Conservation (phyloP, 2,888 invertebrate genomes). For the Cactoblastis cactorum region DNA sequence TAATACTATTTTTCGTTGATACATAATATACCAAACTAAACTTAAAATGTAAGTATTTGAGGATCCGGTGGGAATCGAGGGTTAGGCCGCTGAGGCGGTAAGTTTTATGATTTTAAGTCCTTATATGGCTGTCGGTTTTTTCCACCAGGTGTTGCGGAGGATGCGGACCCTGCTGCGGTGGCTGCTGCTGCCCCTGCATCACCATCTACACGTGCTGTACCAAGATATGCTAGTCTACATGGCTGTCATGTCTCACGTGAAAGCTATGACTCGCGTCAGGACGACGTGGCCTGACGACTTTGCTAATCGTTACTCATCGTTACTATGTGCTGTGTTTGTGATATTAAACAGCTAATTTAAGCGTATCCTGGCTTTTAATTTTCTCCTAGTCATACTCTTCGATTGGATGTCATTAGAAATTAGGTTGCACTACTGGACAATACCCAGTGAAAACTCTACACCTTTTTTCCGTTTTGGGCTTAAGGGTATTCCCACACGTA, state of each 20-base stretch:
- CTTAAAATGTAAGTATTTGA: slow-evolving; percentile 32
- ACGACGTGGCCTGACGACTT: background rate
- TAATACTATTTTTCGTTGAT: background rate
- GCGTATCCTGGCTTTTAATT: slow-evolving; percentile 7
- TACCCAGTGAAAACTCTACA: too few relatives aligned
- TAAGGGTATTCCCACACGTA: too few relatives aligned
- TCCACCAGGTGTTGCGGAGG: slow-evolving; percentile 52
- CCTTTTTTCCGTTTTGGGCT: too few relatives aligned
- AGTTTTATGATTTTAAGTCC: background rate
- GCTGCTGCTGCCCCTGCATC: slow-evolving; percentile 31
- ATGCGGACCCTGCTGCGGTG: slow-evolving; percentile 37
- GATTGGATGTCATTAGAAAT: too few relatives aligned
- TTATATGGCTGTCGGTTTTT: background rate
- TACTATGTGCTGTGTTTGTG: slow-evolving; percentile 21
- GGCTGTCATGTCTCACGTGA: background rate
- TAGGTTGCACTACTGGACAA: too few relatives aligned
- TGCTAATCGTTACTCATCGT: background rate
- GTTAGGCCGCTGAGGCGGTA: too few relatives aligned
- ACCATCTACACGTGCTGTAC: slow-evolving; percentile 36
- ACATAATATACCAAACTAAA: slow-evolving; percentile 18
- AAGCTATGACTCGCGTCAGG: slow-evolving; percentile 6
- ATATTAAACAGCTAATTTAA: slow-evolving; percentile 21
- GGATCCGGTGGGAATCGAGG: background rate
- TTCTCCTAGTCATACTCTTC: background rate
- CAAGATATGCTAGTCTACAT: slow-evolving; percentile 19